These are phyloP conservation scores for Hypotaenidia okinawae DNA, from an alignment of 2,797 vertebrate genomes.

Conservation along the genomic window DNA sequence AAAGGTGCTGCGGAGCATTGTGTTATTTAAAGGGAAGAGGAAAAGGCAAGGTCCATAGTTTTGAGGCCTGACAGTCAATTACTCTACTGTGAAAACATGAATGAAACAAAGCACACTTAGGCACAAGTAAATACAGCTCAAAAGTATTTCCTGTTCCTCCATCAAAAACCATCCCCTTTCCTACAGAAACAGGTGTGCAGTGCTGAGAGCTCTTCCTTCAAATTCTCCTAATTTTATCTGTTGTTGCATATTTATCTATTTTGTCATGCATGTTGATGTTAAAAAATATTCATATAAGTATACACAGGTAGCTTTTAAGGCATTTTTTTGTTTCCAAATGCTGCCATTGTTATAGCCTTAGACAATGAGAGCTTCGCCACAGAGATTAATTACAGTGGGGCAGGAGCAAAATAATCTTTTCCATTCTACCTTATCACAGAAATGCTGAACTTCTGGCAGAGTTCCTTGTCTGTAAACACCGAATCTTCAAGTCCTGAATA, in stretches of 20 bases:
- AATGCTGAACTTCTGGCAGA: not conserved
- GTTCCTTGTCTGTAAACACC: not conserved
- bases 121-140: constrained; percentile 45
- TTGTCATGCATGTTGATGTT: not conserved
- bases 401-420: not conserved
- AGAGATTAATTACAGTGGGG: not conserved
- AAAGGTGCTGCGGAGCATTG: not conserved
- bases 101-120: constrained; percentile 25
- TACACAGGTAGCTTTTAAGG: not conserved
- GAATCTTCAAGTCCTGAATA: not conserved
- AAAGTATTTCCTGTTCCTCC: constrained; percentile 29
- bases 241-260: not conserved
- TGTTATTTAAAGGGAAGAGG: not conserved
- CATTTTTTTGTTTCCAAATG: not conserved
- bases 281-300: not conserved
- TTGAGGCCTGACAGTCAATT: not conserved
- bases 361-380: not conserved
- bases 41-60: not conserved
- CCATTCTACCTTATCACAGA: not conserved
- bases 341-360: not conserved
- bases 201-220: not conserved
- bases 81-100: not conserved
- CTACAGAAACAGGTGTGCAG: constrained; percentile 14
- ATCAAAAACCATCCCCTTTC: not conserved
- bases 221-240: not conserved